Base-by-base conservation (phyloP, 1,140 invertebrate species). In the Drepana arcuata region DNA sequence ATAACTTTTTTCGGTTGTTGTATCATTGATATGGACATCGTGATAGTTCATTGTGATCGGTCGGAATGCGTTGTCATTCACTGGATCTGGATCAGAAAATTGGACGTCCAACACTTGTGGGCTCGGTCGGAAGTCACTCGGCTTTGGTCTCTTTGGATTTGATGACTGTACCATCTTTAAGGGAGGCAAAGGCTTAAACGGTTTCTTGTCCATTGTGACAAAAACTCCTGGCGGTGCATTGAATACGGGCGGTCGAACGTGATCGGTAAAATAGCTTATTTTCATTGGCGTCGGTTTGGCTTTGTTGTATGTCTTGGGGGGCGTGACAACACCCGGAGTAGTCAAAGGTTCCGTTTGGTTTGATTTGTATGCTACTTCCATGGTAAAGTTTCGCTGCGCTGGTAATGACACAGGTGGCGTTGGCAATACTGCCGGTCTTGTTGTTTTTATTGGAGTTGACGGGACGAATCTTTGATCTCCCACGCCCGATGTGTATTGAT, bases 161-260 rank as follows among this genome's bases (percentile, higher is more conserved):
- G 50, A 27, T 2, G 37, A 30, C n/a, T 67, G 56, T 7, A 47
- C 21, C 2, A 48, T 33, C 44, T 75, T 79, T 27, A 82, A 32
- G 7, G 78, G 78, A n/a, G 78, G 78, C 64, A 82, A 64, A 1
- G 78, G 78, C 34, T 79, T 82, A 24, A 82, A 82, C n/a, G 78
- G 73, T 29, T 82, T 82, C 31, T 79, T 82, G 37, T 82, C 78
- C 78, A 79, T 78, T 3, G 71, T 78, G 1, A 72, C 69, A 28
- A 82, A 82, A 1, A 82, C 68, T 23, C 78, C 78, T 2, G 74
- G 78, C 1, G 74, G 78, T 15, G 78, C 71, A 45, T 75, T 82
- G 30, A 69, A 79, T 11, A 82, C 53, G 7, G 72, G 74, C 7
- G 73, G 78, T 31, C 78, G 62, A 23, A 79, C 44, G 13, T 69